Percentiles rank a stretch among this genome's conserved stretches.
Conservation (phyloP, 2,113 vertebrate species). For the Istiophorus platypterus region DNA sequence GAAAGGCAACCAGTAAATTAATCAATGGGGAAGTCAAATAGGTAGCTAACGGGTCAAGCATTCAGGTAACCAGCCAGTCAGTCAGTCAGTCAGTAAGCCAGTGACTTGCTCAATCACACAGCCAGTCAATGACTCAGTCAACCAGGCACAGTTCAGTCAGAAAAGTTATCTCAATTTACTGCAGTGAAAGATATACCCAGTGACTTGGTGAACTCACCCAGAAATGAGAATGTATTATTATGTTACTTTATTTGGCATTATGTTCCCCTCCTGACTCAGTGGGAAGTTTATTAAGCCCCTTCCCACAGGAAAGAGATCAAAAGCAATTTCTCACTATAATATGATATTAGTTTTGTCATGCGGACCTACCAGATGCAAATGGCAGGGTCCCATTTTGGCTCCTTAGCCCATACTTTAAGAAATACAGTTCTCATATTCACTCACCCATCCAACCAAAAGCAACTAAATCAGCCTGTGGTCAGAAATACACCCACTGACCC, state of each 20-base stretch:
- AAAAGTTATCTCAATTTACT: slow-evolving; percentile 23
- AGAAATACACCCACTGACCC: slow-evolving; percentile 63
- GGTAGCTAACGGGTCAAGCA: too few relatives aligned
- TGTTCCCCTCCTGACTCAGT: slow-evolving; percentile 19
- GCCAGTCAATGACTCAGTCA: slow-evolving; percentile 37
- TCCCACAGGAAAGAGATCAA: slow-evolving; percentile 50
- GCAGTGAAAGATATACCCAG: slow-evolving; percentile 49
- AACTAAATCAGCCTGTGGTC: slow-evolving; percentile 63
- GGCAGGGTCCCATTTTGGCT: slow-evolving; percentile 55
- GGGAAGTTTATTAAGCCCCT: slow-evolving; percentile 54
- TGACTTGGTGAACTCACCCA: slow-evolving; percentile 49
- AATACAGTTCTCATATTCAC: slow-evolving; percentile 63
- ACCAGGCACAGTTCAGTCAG: slow-evolving; percentile 16
- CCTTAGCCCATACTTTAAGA: slow-evolving; percentile 57
- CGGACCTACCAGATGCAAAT: slow-evolving; percentile 48
- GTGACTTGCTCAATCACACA: slow-evolving; percentile 9
- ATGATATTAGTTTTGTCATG: slow-evolving; percentile 67
- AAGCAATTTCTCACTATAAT: slow-evolving; percentile 59
- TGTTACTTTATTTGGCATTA: slow-evolving; percentile 54
- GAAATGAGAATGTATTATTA: slow-evolving; percentile 43
- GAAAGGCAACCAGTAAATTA: neutral
- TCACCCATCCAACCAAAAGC: slow-evolving; percentile 42
- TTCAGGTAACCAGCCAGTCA: neutral
- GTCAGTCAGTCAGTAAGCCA: slow-evolving; percentile 20
- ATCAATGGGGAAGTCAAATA: too few relatives aligned